Conservation (phyloP, 2,797 vertebrate genomes). For the Leucoraja ocellata region DNA sequence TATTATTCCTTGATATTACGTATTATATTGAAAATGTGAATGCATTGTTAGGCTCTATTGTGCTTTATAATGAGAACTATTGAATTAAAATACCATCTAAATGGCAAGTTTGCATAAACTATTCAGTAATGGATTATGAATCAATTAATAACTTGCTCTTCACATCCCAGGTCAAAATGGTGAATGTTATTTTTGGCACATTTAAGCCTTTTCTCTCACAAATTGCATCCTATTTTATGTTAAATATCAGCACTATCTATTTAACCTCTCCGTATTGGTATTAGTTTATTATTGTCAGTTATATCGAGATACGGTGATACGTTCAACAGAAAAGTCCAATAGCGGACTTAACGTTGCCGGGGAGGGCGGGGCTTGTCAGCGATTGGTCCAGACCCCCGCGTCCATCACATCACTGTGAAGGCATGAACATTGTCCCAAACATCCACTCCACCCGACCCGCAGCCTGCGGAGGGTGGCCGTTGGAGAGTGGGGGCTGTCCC, state of each 20-base stretch:
- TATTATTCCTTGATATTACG: neutral
- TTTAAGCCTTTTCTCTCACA: neutral
- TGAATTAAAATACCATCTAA: conserved; percentile 30
- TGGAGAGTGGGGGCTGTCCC: too few relatives aligned
- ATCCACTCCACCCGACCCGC: too few relatives aligned
- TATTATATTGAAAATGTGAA: conserved; percentile 18
- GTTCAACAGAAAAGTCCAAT: too few relatives aligned
- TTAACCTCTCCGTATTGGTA: too few relatives aligned
- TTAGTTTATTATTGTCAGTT: too few relatives aligned
- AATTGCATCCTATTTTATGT: neutral
- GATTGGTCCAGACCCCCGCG: too few relatives aligned
- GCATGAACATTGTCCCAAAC: too few relatives aligned
- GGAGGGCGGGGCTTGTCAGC: too few relatives aligned
- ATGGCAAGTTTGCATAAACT: neutral
- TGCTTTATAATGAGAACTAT: neutral
- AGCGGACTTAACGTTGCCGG: too few relatives aligned
- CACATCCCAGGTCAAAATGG: neutral
- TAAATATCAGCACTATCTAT: neutral
- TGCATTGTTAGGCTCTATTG: neutral
- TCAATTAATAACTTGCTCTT: neutral
- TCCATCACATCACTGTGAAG: too few relatives aligned
- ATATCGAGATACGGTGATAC: too few relatives aligned
- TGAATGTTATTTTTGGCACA: neutral
- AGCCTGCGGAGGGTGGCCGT: too few relatives aligned
- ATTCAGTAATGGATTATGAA: neutral